phyloP scores from a whole-genome alignment of 92 coral and sea anemone species.

The Galaxea fascicularis region DNA sequence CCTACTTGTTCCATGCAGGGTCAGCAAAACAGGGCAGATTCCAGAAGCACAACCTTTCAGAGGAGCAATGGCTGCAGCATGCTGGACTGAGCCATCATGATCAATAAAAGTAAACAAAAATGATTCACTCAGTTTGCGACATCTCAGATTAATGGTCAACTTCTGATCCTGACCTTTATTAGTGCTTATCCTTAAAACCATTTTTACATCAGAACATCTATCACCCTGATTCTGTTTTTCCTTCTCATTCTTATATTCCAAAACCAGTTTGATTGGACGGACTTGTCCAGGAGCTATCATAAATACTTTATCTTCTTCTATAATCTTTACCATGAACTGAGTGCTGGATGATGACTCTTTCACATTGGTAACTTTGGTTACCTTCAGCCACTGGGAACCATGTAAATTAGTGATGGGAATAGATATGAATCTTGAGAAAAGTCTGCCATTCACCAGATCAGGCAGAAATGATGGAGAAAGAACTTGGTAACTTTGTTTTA shows the following conservation, averaged over 20 bases:
- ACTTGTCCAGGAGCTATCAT: slow-evolving; percentile 93
- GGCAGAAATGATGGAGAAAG: slow-evolving; percentile 78
- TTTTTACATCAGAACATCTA: slow-evolving; percentile 50
- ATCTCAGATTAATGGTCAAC: slow-evolving; percentile 69
- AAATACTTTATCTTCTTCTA: slow-evolving; percentile 47
- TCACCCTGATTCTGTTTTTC: background rate
- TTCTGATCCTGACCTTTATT: slow-evolving; percentile 73
- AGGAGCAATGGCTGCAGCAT: slow-evolving; percentile 92
- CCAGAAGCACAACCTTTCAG: slow-evolving; percentile 67
- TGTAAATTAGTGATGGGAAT: slow-evolving; percentile 80
- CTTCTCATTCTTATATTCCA: slow-evolving; percentile 66
- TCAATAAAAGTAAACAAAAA: slow-evolving; percentile 93
- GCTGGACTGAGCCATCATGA: slow-evolving; percentile 98
- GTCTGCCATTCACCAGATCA: slow-evolving; percentile 88
- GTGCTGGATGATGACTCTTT: slow-evolving; percentile 38
- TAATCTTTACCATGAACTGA: slow-evolving; percentile 53
- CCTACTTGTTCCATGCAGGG: slow-evolving; percentile 98
- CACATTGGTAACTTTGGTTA: slow-evolving; percentile 66
- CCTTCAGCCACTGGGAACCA: slow-evolving; percentile 79
- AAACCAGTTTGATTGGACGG: slow-evolving; percentile 61
- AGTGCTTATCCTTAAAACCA: slow-evolving; percentile 66
- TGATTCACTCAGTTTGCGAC: slow-evolving; percentile 81
- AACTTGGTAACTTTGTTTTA: slow-evolving; percentile 63
- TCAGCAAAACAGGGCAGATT: slow-evolving; percentile 82
- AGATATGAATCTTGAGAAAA: slow-evolving; percentile 75